Percentiles rank a stretch among this genome's conserved stretches.
These are phyloP conservation scores for Cecidostiba fungosa DNA, from an alignment of 2,888 invertebrate genomes.

Conservation along the genomic window DNA sequence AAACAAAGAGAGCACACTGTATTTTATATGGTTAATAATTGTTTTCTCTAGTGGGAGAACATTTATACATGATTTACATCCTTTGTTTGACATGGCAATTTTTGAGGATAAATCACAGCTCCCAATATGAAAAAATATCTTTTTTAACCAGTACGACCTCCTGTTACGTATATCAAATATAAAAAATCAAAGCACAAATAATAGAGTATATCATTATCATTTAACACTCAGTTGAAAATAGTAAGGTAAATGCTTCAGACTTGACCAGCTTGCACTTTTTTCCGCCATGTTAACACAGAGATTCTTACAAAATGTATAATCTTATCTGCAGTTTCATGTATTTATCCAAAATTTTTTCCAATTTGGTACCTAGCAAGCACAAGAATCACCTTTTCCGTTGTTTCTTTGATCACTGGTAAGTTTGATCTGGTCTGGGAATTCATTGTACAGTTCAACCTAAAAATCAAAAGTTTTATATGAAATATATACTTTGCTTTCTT, in stretches of 20 bases:
- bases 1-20: conserved; percentile 18
- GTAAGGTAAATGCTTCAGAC: conserved; percentile 61
- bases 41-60: neutral
- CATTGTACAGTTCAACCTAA: conserved; percentile 95
- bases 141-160: neutral
- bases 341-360: conserved; percentile 58
- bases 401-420: conserved; percentile 88
- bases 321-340: conserved; percentile 66
- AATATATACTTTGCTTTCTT: neutral
- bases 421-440: conserved; percentile 98
- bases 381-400: conserved; percentile 88
- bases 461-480: conserved; percentile 12
- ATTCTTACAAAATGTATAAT: conserved; percentile 69
- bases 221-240: conserved; percentile 30
- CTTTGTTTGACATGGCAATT: conserved; percentile 26
- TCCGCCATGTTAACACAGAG: conserved; percentile 66
- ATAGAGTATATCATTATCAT: conserved; percentile 43
- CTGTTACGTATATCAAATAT: conserved; percentile 26
- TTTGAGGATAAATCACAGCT: conserved; percentile 18
- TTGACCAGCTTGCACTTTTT: conserved; percentile 64
- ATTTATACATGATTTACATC: conserved; percentile 7
- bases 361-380: conserved; percentile 85
- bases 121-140: conserved; percentile 15
- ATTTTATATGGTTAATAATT: neutral
- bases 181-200: conserved; percentile 35